Evolutionary conservation across 2,797 vertebrate genomes (phyloP).

Genomic region (Poeciliopsis gracilis): DNA sequence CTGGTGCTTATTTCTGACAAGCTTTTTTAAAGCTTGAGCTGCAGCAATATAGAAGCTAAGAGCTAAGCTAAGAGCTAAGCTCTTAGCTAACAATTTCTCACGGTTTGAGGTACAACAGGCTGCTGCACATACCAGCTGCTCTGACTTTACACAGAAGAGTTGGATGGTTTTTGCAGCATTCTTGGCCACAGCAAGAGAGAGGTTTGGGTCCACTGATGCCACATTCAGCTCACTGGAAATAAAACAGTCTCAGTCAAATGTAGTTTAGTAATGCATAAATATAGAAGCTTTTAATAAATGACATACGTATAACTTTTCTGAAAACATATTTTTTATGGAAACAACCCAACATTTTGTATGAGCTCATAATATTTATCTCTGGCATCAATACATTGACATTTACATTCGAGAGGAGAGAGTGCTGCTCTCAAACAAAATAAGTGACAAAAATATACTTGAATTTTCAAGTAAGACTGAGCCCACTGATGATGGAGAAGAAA

Average conservation of each 20-base stretch:
- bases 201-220: conserved; percentile 88
- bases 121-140: conserved; percentile 87
- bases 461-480: neutral
- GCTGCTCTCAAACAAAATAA: neutral
- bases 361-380: neutral
- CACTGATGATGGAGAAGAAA: neutral
- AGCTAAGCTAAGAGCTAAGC: neutral
- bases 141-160: conserved; percentile 94
- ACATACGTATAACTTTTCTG: neutral
- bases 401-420: neutral
- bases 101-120: neutral
- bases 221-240: conserved; percentile 91
- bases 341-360: neutral
- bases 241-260: conserved; percentile 29
- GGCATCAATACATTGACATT: neutral
- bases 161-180: conserved; percentile 95
- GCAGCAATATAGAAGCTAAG: neutral
- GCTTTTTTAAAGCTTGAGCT: neutral
- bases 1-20: neutral
- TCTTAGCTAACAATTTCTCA: neutral
- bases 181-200: conserved; percentile 90
- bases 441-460: neutral
- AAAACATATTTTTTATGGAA: neutral
- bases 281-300: neutral
- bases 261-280: neutral